These are phyloP conservation scores for Nymphalis c-album DNA, from an alignment of 2,888 invertebrate genomes.

Conservation along the genomic window DNA sequence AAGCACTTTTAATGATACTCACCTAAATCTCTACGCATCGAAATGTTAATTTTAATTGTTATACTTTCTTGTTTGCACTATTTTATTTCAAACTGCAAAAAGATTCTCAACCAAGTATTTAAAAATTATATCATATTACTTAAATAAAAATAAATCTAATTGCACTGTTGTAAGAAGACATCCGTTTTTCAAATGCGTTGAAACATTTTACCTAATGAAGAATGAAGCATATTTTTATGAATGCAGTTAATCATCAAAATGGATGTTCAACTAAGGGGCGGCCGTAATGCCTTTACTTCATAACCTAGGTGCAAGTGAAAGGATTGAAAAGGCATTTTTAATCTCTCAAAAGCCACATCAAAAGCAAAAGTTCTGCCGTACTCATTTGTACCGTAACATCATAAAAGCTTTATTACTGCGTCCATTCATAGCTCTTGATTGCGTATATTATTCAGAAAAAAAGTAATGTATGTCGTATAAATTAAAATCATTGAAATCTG, in stretches of 20 bases:
- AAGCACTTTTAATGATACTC: too few species aligned
- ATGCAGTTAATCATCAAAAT: constrained; percentile 41
- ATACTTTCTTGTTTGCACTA: too few species aligned
- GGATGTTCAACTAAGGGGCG: constrained; percentile 33
- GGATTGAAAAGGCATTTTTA: constrained; percentile 42
- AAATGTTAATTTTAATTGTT: too few species aligned
- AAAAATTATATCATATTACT: too few species aligned
- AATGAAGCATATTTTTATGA: constrained; percentile 6
- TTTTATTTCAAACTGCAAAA: too few species aligned
- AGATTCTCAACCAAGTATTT: too few species aligned
- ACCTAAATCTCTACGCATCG: too few species aligned
- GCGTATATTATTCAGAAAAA: constrained; percentile 15
- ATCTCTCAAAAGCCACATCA: constrained; percentile 40
- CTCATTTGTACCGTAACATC: constrained; percentile 20
- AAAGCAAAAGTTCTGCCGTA: constrained; percentile 25
- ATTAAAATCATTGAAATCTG: background rate
- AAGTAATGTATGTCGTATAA: background rate
- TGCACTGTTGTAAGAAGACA: too few species aligned
- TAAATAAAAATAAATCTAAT: too few species aligned
- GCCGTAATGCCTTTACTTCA: constrained; percentile 34
- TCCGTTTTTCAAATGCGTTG: background rate
- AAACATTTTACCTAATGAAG: background rate
- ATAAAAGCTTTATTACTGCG: constrained; percentile 15
- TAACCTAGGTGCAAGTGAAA: constrained; percentile 37
- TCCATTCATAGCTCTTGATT: constrained; percentile 21